Percentiles rank a stretch among this genome's conserved stretches.
phyloP scores from a whole-genome alignment of 2,888 invertebrate genomes.

The Flabesymbios commensalis region DNA sequence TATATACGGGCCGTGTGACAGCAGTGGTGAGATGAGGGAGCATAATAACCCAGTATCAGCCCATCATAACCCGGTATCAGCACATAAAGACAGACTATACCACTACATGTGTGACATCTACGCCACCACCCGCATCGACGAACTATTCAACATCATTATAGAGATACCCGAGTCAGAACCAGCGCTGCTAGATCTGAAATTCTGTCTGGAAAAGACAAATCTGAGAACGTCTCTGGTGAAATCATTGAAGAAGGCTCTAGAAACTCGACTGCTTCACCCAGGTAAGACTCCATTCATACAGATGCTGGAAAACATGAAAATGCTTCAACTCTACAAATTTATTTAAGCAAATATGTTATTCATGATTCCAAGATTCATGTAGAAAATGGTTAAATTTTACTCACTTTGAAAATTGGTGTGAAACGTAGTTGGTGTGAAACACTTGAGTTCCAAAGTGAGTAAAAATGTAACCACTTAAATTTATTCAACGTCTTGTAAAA shows the following conservation, averaged over 20 bases:
- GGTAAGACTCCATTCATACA: conserved; percentile 46
- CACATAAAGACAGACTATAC: conserved; percentile 64
- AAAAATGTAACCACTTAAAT: too few relatives aligned
- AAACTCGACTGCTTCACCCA: conserved; percentile 83
- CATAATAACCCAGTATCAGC: too few relatives aligned
- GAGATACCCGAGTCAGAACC: conserved; percentile 95
- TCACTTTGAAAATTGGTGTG: too few relatives aligned
- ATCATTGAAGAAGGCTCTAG: conserved; percentile 79
- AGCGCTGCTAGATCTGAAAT: conserved; percentile 84
- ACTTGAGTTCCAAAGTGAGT: too few relatives aligned
- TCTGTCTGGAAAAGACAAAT: conserved; percentile 79
- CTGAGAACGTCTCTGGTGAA: conserved; percentile 70
- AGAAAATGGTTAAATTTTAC: too few relatives aligned
- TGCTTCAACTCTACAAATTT: too few relatives aligned
- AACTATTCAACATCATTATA: conserved; percentile 93
- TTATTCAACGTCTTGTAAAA: too few relatives aligned
- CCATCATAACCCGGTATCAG: not conserved
- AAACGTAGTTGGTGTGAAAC: too few relatives aligned
- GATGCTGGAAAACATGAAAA: too few relatives aligned
- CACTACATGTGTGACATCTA: conserved; percentile 87
- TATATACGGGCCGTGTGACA: conserved; percentile 69
- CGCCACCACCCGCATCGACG: conserved; percentile 78
- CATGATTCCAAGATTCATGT: too few relatives aligned
- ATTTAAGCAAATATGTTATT: too few relatives aligned
- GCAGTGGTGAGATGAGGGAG: conserved; percentile 1